Evolutionary conservation across 1,140 invertebrate genomes (phyloP).

Genomic region (Calliphora vicina): DNA sequence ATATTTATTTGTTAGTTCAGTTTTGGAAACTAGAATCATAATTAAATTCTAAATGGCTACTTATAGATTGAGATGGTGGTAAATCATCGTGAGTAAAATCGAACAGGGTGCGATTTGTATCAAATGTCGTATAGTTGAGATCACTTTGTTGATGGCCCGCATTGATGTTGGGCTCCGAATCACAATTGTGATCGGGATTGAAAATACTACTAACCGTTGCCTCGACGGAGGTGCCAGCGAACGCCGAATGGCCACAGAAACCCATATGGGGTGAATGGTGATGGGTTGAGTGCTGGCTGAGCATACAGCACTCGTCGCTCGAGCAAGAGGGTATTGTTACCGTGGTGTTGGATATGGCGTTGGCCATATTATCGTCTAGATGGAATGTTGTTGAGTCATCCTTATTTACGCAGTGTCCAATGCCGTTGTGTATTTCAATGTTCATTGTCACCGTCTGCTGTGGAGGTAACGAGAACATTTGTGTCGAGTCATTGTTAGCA

Average conservation of each 20-base stretch:
- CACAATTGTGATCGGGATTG: constrained; percentile 50
- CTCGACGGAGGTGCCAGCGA: constrained; percentile 35
- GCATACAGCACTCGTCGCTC: constrained; percentile 46
- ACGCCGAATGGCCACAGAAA: constrained; percentile 49
- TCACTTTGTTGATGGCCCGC: constrained; percentile 47
- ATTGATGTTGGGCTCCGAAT: constrained; percentile 43
- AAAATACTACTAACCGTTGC: constrained; percentile 33
- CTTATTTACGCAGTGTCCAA: constrained; percentile 46
- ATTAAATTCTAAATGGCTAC: constrained; percentile 62
- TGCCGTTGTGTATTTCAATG: constrained; percentile 56
- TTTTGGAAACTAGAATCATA: constrained; percentile 44
- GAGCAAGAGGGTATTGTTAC: neutral
- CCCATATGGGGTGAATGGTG: constrained; percentile 49
- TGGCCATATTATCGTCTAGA: constrained; percentile 47
- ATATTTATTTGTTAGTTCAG: no score
- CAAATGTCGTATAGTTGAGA: constrained; percentile 56
- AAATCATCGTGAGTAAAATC: constrained; percentile 56
- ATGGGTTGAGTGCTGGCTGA: constrained; percentile 54
- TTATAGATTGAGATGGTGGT: constrained; percentile 55
- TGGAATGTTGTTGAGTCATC: constrained; percentile 40
- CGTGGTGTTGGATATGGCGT: constrained; percentile 44
- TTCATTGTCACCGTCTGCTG: constrained; percentile 59
- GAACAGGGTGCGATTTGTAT: constrained; percentile 58
- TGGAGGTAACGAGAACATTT: constrained; percentile 44
- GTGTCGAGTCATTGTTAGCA: constrained; percentile 23